Evolutionary conservation across 2,888 invertebrate species (phyloP).

Genomic region (Pheosia tremula): DNA sequence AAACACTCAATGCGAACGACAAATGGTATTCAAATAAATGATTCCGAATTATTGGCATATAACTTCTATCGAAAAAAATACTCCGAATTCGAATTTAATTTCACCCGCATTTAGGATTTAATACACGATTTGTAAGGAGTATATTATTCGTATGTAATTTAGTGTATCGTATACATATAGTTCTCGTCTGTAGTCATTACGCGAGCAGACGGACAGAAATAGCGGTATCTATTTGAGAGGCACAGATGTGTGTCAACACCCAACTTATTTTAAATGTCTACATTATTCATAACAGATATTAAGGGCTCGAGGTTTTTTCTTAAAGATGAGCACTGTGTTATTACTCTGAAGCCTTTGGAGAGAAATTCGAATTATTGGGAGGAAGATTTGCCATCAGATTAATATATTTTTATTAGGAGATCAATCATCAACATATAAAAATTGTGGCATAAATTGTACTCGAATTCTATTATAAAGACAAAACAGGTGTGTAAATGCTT

Average conservation of each 20-base stretch:
- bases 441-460: background rate
- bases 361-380: too few species aligned
- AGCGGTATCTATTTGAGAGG: slow-evolving; percentile 67
- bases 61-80: slow-evolving; percentile 4
- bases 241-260: slow-evolving; percentile 78
- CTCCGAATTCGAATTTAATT: background rate
- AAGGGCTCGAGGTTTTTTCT: slow-evolving; percentile 39
- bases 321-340: background rate
- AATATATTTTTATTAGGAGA: background rate
- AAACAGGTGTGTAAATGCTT: background rate
- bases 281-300: slow-evolving; percentile 51
- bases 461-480: background rate
- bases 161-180: slow-evolving; percentile 24
- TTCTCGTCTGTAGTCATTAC: slow-evolving; percentile 64
- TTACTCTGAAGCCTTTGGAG: background rate
- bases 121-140: background rate
- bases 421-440: background rate
- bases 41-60: slow-evolving; percentile 5
- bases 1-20: background rate
- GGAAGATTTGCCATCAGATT: too few species aligned
- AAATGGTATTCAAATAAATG: slow-evolving; percentile 1
- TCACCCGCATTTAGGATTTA: background rate
- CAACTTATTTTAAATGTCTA: slow-evolving; percentile 63
- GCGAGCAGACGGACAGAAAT: slow-evolving; percentile 69
- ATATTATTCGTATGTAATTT: slow-evolving; percentile 12